Evolutionary conservation across 2,888 invertebrate species (phyloP), one percentile per base, ranked within the genome.

Genomic region (Eupithecia centaureata): DNA sequence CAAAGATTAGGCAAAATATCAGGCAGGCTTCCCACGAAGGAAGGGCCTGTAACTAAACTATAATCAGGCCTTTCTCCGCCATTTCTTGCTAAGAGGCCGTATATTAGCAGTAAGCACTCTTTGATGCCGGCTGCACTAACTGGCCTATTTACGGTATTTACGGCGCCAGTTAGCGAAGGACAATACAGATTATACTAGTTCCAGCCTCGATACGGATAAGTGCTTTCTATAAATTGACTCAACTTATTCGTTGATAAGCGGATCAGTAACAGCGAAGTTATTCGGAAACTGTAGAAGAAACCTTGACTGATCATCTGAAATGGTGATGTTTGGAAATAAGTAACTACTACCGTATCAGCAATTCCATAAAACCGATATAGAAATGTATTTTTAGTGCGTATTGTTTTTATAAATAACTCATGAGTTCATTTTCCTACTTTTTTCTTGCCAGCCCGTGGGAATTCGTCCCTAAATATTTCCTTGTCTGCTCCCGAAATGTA

Each of bases 91-190:
- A 70, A 65, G 67, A 67, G 72, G 76, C 72, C 71, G 67, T 72
- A 69, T 63, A 70, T 76, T 74, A 68, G 61, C 63, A 52, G 54
- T 72, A 73, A 79, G 76, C 75, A 74, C 67, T 70, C 73, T 79
- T 79, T 78, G 80, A 80, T 76, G 73, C 78, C 75, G 79, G 61
- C 78, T 71, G 72, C 76, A 76, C 77, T 75, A 78, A 81, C 76
- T 73, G 76, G 80, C 81, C 88, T 85, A 83, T 86, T 85, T 80
- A 79, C 77, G 76, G 85, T 86, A 88, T 87, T 87, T 87, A 88
- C 81, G 84, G 76, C 76, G 73, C 63, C 77, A 72, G 74, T 77
- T 82, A 78, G 79, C 77, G 77, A 77, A 77, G 82, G 42, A 80
- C 82, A 75, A 74, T 79, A 73, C 74, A 76, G 79, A 81, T 82